Percentiles rank a stretch among this genome's conserved stretches.
These are phyloP conservation scores for Elachura formosa DNA, from an alignment of 2,113 vertebrate species.

Conservation along the genomic window DNA sequence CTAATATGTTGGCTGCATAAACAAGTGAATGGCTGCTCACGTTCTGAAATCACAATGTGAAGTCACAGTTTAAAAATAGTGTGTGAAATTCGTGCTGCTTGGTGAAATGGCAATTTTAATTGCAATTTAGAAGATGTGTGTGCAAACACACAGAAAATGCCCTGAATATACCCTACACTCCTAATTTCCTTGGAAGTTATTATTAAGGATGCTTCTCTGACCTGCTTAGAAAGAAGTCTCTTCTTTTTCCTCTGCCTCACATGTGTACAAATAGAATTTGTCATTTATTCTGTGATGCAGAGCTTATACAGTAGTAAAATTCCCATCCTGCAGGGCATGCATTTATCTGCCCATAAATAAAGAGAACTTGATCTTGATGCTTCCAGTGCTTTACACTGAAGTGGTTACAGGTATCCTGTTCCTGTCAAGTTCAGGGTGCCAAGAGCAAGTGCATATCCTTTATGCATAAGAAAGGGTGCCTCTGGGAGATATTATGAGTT, in stretches of 20 bases:
- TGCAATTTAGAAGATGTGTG: not conserved
- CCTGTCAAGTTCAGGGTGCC: not conserved
- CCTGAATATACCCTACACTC: not conserved
- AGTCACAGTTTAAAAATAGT: not conserved
- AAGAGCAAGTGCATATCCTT: not conserved
- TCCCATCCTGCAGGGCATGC: not conserved
- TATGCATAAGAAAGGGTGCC: not conserved
- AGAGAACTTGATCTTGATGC: not conserved
- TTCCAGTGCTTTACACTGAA: not conserved
- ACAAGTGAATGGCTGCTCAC: not conserved
- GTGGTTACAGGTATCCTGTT: not conserved
- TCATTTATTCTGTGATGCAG: not conserved
- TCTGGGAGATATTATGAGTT: not conserved
- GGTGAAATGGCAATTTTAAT: not conserved
- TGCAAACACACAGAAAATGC: not conserved
- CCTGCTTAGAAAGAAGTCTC: not conserved
- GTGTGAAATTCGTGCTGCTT: not conserved
- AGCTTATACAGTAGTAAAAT: not conserved
- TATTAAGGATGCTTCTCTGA: not conserved
- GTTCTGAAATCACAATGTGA: not conserved
- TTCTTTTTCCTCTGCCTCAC: not conserved
- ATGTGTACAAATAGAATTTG: not conserved
- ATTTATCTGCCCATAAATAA: not conserved
- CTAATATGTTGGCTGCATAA: not conserved
- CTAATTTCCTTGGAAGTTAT: not conserved